A percentile compares a stretch with the other conserved stretches of the same genome.
Evolutionary conservation across 1,140 invertebrate species (phyloP).

Genomic region (Triops longicaudatus): DNA sequence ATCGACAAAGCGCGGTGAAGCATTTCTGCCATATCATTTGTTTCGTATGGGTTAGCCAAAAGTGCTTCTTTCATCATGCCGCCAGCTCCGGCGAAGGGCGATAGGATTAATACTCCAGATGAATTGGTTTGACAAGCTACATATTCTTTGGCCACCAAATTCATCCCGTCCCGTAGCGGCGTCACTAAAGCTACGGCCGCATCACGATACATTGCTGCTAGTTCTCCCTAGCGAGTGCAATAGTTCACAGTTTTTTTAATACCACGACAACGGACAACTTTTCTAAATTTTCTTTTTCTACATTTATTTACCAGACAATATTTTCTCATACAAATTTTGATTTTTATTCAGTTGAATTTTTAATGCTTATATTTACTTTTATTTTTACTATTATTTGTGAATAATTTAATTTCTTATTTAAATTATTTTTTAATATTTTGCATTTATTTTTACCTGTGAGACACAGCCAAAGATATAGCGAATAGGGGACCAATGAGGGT

Average conservation of each 20-base stretch:
- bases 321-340: too few species aligned
- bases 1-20: constrained; percentile 41
- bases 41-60: constrained; percentile 43
- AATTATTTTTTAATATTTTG: too few species aligned
- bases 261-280: too few species aligned
- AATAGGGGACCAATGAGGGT: constrained; percentile 42
- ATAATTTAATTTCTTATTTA: too few species aligned
- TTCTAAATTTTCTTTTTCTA: too few species aligned
- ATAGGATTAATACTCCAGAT: constrained; percentile 42
- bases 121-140: constrained; percentile 41
- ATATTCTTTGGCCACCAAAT: constrained; percentile 45
- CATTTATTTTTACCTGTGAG: constrained; percentile 22
- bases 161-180: constrained; percentile 44
- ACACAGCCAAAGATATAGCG: constrained; percentile 40
- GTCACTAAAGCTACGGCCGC: constrained; percentile 41
- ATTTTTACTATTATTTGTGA: background rate
- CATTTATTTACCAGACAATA: too few species aligned
- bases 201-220: constrained; percentile 42
- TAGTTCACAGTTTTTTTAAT: background rate
- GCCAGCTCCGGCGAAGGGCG: constrained; percentile 41
- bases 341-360: too few species aligned
- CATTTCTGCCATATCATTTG: constrained; percentile 39
- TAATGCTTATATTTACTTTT: background rate
- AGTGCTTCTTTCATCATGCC: constrained; percentile 40
- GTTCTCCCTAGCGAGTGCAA: constrained; percentile 35